These are phyloP conservation scores for Ia io DNA, from an alignment of 2,113 vertebrate species.

Conservation along the genomic window DNA sequence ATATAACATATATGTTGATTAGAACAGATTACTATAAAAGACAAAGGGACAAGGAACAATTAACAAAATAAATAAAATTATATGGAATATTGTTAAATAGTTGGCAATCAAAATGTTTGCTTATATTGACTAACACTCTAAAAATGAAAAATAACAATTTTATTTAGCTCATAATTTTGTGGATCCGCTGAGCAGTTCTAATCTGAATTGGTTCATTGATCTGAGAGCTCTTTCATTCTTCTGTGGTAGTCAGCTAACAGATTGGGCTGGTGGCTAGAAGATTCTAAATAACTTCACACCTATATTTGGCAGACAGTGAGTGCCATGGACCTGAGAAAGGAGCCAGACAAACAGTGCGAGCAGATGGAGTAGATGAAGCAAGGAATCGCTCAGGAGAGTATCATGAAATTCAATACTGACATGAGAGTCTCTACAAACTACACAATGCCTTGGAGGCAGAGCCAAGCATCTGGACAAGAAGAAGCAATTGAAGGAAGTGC, in stretches of 20 bases:
- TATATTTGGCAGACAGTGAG: background rate
- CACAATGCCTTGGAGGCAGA: constrained; percentile 91
- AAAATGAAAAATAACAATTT: background rate
- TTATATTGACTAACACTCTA: background rate
- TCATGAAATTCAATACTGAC: constrained; percentile 91
- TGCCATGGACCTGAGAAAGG: constrained; percentile 49
- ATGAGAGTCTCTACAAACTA: constrained; percentile 93
- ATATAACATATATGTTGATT: background rate
- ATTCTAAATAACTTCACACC: background rate
- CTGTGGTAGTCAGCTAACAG: background rate
- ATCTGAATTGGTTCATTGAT: background rate
- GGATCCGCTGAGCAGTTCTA: background rate
- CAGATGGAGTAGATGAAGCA: constrained; percentile 57
- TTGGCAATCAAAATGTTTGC: background rate
- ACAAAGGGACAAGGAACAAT: background rate
- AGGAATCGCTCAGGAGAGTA: constrained; percentile 80
- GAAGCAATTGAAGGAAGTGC: constrained; percentile 88
- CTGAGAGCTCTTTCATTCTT: background rate
- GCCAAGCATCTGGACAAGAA: constrained; percentile 90
- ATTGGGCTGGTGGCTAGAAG: background rate
- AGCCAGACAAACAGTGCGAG: constrained; percentile 39
- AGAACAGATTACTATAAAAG: background rate
- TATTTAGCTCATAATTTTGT: background rate
- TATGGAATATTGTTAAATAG: background rate
- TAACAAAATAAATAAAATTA: background rate